Evolutionary conservation across 2,113 vertebrate genomes (phyloP).

Genomic region (Stomatorhinus ivindoensis): DNA sequence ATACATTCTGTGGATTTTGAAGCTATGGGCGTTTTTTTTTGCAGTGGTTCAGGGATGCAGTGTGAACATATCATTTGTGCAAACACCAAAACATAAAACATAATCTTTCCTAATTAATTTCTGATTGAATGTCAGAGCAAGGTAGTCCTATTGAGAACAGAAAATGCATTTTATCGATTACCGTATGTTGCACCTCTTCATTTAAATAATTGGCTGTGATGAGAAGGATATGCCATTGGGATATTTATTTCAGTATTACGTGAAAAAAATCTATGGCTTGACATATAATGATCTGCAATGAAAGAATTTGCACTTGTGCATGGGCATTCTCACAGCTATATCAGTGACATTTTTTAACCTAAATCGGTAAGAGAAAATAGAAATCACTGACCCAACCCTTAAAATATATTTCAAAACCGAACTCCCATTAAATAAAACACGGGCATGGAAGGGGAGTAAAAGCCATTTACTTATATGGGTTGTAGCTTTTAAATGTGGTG

Average conservation of each 20-base stretch:
- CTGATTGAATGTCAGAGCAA: neutral
- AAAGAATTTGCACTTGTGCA: neutral
- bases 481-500: neutral
- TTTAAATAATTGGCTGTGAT: neutral
- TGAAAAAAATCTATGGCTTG: neutral
- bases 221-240: neutral
- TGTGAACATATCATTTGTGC: neutral
- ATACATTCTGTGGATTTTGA: neutral
- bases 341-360: neutral
- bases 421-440: neutral
- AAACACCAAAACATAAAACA: neutral
- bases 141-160: neutral
- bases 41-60: neutral
- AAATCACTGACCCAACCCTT: neutral
- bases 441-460: neutral
- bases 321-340: neutral
- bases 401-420: neutral
- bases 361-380: neutral
- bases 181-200: neutral
- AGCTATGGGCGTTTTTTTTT: neutral
- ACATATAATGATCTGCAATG: neutral
- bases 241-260: neutral
- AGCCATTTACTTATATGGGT: neutral
- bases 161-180: constrained; percentile 1
- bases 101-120: neutral